Evolutionary conservation across 1,140 invertebrate species (phyloP).

Genomic region (Akabosia matsudoensis): DNA sequence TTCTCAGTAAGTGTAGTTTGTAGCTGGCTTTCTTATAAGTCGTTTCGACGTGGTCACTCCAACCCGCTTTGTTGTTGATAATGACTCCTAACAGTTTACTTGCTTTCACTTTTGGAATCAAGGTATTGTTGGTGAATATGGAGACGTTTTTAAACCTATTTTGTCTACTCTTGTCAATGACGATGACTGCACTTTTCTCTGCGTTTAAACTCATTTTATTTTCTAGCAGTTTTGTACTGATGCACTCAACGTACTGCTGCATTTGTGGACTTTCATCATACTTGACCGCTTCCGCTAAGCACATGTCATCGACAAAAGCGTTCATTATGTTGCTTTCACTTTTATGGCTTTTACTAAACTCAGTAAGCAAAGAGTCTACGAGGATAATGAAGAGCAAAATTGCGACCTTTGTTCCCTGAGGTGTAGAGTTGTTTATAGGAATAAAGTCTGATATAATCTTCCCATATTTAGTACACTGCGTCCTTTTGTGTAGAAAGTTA

Average conservation of each 20-base stretch:
- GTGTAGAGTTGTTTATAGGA: not conserved
- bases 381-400: constrained; percentile 11
- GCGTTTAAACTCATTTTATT: constrained; percentile 1
- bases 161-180: not conserved
- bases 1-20: not conserved
- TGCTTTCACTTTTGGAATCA: not conserved
- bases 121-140: not conserved
- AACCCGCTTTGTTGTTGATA: not conserved
- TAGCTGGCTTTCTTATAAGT: not conserved
- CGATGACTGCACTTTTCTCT: not conserved
- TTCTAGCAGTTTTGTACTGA: not conserved
- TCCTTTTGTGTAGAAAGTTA: constrained; percentile 10
- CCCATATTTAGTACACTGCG: not conserved
- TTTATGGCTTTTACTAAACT: not conserved
- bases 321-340: not conserved
- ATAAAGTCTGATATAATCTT: not conserved
- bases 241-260: not conserved
- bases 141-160: not conserved
- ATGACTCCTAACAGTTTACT: not conserved
- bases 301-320: constrained; percentile 16
- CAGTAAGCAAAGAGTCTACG: not conserved
- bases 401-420: constrained; percentile 26
- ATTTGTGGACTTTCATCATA: not conserved
- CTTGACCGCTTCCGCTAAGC: too few relatives aligned
- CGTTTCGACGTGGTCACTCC: not conserved